A percentile compares a stretch with the other conserved stretches of the same genome.
Evolutionary conservation across 2,888 invertebrate species (phyloP).

Genomic region (Euplagia quadripunctaria): DNA sequence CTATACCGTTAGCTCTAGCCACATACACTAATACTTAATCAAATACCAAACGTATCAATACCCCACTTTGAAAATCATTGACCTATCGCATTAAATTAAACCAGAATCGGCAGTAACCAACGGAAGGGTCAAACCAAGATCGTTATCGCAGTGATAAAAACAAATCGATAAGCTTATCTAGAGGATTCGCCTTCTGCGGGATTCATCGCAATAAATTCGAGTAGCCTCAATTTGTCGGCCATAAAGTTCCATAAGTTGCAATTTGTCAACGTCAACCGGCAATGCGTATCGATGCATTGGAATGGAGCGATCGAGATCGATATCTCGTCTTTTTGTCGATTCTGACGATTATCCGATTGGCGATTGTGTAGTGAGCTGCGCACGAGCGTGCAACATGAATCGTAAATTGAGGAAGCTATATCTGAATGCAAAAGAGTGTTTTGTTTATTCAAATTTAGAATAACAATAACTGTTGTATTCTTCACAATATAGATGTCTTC

Average conservation of each 20-base stretch:
- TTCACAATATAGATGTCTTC: constrained; percentile 71
- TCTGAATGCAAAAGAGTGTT: constrained; percentile 72
- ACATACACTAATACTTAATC: not conserved
- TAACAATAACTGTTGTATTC: constrained; percentile 66
- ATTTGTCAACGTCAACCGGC: constrained; percentile 82
- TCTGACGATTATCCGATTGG: constrained; percentile 75
- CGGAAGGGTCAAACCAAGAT: constrained; percentile 49
- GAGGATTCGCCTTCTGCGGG: constrained; percentile 57
- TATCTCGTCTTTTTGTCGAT: constrained; percentile 79
- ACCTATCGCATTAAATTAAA: constrained; percentile 1
- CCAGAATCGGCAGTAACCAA: not conserved
- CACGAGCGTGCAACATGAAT: constrained; percentile 68
- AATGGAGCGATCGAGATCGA: constrained; percentile 77
- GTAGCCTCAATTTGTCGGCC: constrained; percentile 81
- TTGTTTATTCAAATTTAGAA: constrained; percentile 74
- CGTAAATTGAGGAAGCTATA: constrained; percentile 65
- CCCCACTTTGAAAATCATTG: not conserved
- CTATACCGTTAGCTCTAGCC: too few relatives aligned
- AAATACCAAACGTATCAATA: not conserved
- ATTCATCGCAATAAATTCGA: constrained; percentile 70
- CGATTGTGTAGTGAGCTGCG: constrained; percentile 59
- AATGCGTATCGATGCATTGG: constrained; percentile 77
- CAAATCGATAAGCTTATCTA: constrained; percentile 60
- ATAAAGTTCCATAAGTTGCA: constrained; percentile 75
- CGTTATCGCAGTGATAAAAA: constrained; percentile 61